Percentiles rank a stretch among this genome's conserved stretches.
phyloP scores from a whole-genome alignment of 1,140 invertebrate genomes.

The Holcopasites calliopsidis region DNA sequence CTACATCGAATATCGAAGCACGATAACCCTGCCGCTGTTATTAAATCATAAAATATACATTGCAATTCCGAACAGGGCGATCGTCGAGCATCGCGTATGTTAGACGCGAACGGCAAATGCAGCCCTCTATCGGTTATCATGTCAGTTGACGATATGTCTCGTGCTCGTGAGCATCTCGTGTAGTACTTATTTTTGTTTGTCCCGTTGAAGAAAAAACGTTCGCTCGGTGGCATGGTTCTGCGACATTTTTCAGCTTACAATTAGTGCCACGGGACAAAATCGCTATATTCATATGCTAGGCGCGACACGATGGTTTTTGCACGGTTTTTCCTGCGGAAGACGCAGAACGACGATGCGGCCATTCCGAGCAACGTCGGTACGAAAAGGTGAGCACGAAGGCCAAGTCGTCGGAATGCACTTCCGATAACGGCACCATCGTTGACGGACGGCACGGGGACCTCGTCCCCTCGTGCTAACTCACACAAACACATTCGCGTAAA shows the following conservation, averaged over 20 bases:
- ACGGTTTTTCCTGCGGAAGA: slow-evolving; percentile 62
- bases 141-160: slow-evolving; percentile 36
- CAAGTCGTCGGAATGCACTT: slow-evolving; percentile 22
- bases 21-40: too few species aligned
- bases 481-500: not conserved
- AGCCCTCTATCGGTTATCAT: slow-evolving; percentile 25
- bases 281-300: slow-evolving; percentile 58
- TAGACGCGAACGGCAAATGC: slow-evolving; percentile 13
- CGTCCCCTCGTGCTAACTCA: not conserved
- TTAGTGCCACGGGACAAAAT: not conserved
- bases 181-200: slow-evolving; percentile 24
- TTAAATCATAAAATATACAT: not conserved
- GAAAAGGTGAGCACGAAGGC: slow-evolving; percentile 53
- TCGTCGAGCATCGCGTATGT: not conserved
- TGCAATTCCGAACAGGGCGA: not conserved
- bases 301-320: slow-evolving; percentile 64
- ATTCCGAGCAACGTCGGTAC: slow-evolving; percentile 40
- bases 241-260: slow-evolving; percentile 26
- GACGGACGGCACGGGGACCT: slow-evolving; percentile 28
- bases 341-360: slow-evolving; percentile 39
- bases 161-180: slow-evolving; percentile 4
- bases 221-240: slow-evolving; percentile 21
- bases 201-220: not conserved
- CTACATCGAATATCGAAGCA: too few species aligned
- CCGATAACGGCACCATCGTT: slow-evolving; percentile 42